Conservation (phyloP, 2,113 vertebrate genomes). For the Aleadryas rufinucha region DNA sequence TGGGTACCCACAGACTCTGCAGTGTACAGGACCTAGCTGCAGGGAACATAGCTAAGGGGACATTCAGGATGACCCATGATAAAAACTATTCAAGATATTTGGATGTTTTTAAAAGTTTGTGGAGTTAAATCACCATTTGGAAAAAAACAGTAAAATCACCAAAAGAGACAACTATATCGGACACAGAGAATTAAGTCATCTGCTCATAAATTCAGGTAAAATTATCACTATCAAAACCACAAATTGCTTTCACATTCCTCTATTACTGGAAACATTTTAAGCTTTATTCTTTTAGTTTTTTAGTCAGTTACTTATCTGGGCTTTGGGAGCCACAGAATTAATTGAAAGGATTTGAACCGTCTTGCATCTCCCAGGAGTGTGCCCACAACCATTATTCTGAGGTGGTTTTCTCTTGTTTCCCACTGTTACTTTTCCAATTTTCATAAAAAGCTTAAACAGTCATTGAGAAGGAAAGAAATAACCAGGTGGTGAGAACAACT, state of each 20-base stretch:
- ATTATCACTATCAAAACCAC: background rate
- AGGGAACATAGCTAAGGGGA: background rate
- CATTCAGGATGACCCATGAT: background rate
- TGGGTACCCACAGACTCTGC: background rate
- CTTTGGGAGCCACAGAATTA: background rate
- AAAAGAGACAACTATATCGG: background rate
- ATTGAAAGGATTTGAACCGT: background rate
- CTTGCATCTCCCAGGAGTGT: background rate
- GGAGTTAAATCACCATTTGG: background rate
- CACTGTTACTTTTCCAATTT: background rate
- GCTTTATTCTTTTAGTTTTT: background rate
- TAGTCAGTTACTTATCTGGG: background rate
- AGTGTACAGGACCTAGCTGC: background rate
- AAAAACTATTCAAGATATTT: background rate
- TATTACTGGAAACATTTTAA: background rate
- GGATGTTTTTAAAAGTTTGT: background rate
- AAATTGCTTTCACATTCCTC: background rate
- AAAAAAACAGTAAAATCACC: background rate
- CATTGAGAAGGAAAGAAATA: background rate
- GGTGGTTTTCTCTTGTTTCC: background rate
- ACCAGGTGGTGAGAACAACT: rapidly evolving
- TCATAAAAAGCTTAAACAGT: background rate
- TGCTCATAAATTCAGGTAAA: background rate
- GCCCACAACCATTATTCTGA: background rate
- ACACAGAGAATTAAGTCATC: background rate